Evolutionary conservation across 2,113 vertebrate species (phyloP).

Genomic region (Phalacrocorax carbo): DNA sequence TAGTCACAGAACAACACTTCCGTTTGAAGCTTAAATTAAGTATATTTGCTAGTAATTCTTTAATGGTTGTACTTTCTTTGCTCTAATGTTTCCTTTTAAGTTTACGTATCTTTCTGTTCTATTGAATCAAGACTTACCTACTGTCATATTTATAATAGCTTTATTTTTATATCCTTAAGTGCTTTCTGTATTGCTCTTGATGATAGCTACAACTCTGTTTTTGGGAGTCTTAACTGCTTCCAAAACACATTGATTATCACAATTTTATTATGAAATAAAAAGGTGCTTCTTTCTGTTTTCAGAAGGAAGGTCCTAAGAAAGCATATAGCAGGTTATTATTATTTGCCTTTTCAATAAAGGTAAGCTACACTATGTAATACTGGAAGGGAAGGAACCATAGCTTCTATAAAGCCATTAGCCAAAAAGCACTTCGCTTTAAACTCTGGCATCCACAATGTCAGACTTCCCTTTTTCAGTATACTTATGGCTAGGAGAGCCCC

Average conservation of each 20-base stretch:
- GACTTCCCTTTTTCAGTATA: not conserved
- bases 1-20: not conserved
- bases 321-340: not conserved
- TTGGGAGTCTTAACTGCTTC: not conserved
- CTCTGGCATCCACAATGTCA: not conserved
- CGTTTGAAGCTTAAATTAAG: not conserved
- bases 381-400: not conserved
- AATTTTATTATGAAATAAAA: not conserved
- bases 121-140: not conserved
- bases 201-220: not conserved
- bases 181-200: not conserved
- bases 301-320: not conserved
- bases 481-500: not conserved
- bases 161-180: not conserved
- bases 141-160: not conserved
- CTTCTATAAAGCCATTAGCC: not conserved
- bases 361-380: not conserved
- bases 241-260: not conserved
- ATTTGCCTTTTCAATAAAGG: not conserved
- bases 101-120: not conserved
- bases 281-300: not conserved
- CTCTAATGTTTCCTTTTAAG: not conserved
- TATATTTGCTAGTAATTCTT: not conserved
- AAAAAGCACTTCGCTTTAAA: not conserved
- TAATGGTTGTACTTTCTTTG: not conserved